Percentiles rank a stretch among this genome's conserved stretches.
Conservation (phyloP, 2,888 invertebrate genomes). For the Desoria tigrina region DNA sequence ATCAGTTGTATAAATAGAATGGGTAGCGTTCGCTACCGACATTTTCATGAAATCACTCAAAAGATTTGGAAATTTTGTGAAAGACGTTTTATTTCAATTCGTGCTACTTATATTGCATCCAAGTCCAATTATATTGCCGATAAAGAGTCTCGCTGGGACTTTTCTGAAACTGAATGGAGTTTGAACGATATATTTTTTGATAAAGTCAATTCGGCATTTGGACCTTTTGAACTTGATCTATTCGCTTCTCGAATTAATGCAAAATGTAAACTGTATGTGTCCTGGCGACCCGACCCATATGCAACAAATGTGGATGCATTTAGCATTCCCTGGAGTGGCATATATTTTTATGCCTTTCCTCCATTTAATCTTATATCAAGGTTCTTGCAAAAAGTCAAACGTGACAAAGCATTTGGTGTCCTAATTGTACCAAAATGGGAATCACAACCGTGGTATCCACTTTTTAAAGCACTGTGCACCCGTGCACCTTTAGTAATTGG, state of each 20-base stretch:
- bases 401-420: conserved; percentile 29
- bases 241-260: conserved; percentile 18
- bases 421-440: conserved; percentile 37
- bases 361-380: conserved; percentile 29
- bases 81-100: background rate
- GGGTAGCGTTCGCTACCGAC: conserved; percentile 21
- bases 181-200: conserved; percentile 7
- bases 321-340: conserved; percentile 14
- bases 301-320: conserved; percentile 26
- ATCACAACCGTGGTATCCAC: conserved; percentile 40
- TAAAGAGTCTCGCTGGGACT: conserved; percentile 3
- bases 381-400: conserved; percentile 29
- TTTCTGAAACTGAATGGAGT: conserved; percentile 16
- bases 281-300: conserved; percentile 20
- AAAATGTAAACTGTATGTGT: conserved; percentile 18
- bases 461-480: conserved; percentile 13
- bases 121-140: conserved; percentile 19
- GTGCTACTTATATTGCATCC: conserved; percentile 25
- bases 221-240: conserved; percentile 15
- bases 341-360: conserved; percentile 12
- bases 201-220: background rate
- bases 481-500: conserved; percentile 21
- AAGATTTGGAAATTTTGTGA: conserved; percentile 29
- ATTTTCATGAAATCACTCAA: conserved; percentile 4
- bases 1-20: conserved; percentile 33